Base-by-base conservation (phyloP, 2,888 invertebrate genomes). In the Campoletis raptor region DNA sequence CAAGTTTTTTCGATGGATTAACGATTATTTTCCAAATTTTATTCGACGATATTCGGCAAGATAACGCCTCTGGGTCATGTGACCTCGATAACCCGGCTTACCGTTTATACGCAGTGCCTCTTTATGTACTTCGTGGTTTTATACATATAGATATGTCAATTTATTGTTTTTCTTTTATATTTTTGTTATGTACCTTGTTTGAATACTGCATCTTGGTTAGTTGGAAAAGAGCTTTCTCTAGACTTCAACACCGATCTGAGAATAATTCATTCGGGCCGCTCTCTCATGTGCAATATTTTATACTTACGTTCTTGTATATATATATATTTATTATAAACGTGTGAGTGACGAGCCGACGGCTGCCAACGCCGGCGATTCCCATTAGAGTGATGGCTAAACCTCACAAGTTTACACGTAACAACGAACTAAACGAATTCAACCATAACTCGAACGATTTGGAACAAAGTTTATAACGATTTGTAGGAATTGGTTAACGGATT, bases 281-380 rank as follows among this genome's bases (percentile, higher is more conserved):
- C 84, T 69, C 81, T 73, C 78, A 40, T 73, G 66, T 72, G 69
- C 83, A 73, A 80, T 66, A 24, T 79, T 37, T 57, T 18, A 10
- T 21, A 48, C 36, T 18, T 67, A 21, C 37, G 24, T 45, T n/a
- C 37, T 8, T 40, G 40, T 78, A 57, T 30, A 45, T 61, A 64
- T 36, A 36, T 61, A 40, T 54, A 37, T 73, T 36, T 70, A 80
- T 54, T 80, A 61, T 80, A 45, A 61, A 70, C 73, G 86, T 74
- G 84, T 81, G 86, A 86, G 84, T 86, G 86, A 86, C 86, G 86
- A 86, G 81, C 81, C 86, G 86, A 84, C 84, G 78, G 86, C 78
- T 73, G 80, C 54, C 72, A 77, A 74, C 79, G 73, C 70, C 72
- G 45, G 61, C 78, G 67, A 73, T 82, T 82, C 82, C 85, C 61